These are phyloP conservation scores for Chaetodon trifascialis DNA, from an alignment of 2,113 vertebrate species.

Conservation along the genomic window DNA sequence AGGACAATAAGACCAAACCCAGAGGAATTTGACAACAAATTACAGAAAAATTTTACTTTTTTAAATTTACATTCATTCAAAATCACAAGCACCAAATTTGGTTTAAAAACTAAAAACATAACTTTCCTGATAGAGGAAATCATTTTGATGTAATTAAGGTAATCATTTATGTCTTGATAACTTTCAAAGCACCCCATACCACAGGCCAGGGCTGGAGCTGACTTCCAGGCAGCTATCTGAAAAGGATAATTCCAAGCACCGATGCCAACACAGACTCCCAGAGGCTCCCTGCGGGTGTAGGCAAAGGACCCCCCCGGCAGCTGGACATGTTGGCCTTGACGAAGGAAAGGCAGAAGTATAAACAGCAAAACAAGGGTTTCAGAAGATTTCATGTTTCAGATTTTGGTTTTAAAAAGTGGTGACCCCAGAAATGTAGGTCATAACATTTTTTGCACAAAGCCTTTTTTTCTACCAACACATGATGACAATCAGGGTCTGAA, in stretches of 20 bases:
- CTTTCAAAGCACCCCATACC: conserved; percentile 82
- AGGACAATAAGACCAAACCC: background rate
- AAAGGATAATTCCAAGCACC: conserved; percentile 99
- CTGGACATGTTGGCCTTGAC: conserved; percentile 93
- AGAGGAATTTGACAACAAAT: background rate
- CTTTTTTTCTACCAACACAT: background rate
- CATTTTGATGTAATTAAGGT: background rate
- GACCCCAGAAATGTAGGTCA: background rate
- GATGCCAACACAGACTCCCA: conserved; percentile 95
- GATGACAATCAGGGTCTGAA: background rate
- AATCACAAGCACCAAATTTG: no score
- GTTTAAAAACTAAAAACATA: background rate
- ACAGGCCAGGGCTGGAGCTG: conserved; percentile 94
- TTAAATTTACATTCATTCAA: background rate
- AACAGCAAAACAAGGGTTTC: background rate
- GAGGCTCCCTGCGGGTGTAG: conserved; percentile 94
- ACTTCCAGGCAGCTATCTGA: conserved; percentile 95
- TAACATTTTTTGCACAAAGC: background rate
- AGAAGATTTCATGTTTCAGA: no score
- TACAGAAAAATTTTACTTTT: background rate
- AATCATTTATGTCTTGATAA: background rate
- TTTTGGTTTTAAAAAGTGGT: background rate
- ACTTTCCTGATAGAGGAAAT: background rate
- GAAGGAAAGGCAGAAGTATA: background rate
- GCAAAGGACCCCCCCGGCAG: conserved; percentile 92